Percentiles rank a stretch among this genome's conserved stretches.
phyloP scores from a whole-genome alignment of 2,888 invertebrate species.

The Phlogophora meticulosa region DNA sequence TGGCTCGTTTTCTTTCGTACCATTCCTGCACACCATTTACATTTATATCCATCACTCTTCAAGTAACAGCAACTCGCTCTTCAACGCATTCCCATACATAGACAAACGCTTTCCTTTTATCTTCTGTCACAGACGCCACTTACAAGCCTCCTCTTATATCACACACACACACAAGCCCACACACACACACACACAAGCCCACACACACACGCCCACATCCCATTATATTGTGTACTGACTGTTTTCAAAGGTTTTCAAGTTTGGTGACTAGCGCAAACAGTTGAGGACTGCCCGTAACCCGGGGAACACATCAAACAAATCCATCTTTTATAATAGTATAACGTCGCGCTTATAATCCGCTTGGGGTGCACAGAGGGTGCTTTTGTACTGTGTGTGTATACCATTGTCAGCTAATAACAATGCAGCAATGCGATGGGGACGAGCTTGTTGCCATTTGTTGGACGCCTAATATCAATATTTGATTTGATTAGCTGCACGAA shows the following conservation, averaged over 20 bases:
- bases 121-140: too few species aligned
- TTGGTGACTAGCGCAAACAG: not conserved
- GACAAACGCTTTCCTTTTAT: too few species aligned
- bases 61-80: too few species aligned
- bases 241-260: not conserved
- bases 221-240: not conserved
- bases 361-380: conserved; percentile 2
- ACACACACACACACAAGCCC: not conserved
- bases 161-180: too few species aligned
- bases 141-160: too few species aligned
- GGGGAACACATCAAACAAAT: not conserved
- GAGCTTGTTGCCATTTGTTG: conserved; percentile 10
- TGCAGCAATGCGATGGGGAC: conserved; percentile 1
- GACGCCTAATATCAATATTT: too few species aligned
- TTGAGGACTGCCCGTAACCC: not conserved
- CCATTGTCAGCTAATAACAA: conserved; percentile 9
- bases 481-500: not conserved
- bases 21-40: too few species aligned
- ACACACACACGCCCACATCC: not conserved
- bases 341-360: conserved; percentile 9
- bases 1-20: too few species aligned
- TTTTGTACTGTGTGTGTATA: conserved; percentile 7
- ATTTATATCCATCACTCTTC: too few species aligned
- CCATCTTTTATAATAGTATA: not conserved
- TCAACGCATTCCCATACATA: too few species aligned